A percentile compares a stretch with the other conserved stretches of the same genome.
Conservation (phyloP, 2,113 vertebrate genomes). For the Ptyas mucosa region DNA sequence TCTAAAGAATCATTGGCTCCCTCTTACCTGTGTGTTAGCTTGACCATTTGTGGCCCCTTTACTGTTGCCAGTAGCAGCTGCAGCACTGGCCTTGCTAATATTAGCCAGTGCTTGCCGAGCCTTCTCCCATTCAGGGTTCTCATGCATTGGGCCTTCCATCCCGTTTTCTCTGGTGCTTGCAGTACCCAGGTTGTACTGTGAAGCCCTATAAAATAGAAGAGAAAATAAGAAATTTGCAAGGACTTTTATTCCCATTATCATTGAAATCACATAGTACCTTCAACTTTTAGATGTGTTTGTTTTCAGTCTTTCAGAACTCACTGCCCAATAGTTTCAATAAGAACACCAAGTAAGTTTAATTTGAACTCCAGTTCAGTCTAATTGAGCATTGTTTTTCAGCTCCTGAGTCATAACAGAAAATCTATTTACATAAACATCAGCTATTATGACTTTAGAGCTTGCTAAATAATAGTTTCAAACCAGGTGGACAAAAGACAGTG, state of each 20-base stretch:
- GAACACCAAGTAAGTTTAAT: too few species aligned
- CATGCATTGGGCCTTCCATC: conserved; percentile 76
- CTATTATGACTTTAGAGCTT: neutral
- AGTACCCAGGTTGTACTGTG: conserved; percentile 60
- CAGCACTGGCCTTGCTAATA: conserved; percentile 64
- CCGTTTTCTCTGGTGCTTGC: conserved; percentile 52
- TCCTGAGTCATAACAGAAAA: neutral
- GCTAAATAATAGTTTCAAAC: neutral
- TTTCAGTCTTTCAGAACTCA: neutral
- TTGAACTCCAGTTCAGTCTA: neutral
- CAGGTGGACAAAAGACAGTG: neutral
- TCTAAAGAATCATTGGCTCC: neutral
- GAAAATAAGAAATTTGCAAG: neutral
- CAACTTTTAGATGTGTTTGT: neutral
- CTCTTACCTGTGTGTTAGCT: conserved; percentile 56
- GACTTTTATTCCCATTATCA: neutral
- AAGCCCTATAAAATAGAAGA: conserved; percentile 34
- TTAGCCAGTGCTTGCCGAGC: conserved; percentile 79
- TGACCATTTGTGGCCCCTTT: conserved; percentile 56
- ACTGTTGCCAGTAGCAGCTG: conserved; percentile 27
- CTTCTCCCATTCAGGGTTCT: conserved; percentile 94
- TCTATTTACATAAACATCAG: neutral
- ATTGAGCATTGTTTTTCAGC: neutral
- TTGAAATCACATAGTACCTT: neutral
- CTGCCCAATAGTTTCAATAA: neutral